A percentile compares a stretch with the other conserved stretches of the same genome.
Conservation (phyloP, 1,140 invertebrate species). For the Aporrectodea caliginosa region DNA sequence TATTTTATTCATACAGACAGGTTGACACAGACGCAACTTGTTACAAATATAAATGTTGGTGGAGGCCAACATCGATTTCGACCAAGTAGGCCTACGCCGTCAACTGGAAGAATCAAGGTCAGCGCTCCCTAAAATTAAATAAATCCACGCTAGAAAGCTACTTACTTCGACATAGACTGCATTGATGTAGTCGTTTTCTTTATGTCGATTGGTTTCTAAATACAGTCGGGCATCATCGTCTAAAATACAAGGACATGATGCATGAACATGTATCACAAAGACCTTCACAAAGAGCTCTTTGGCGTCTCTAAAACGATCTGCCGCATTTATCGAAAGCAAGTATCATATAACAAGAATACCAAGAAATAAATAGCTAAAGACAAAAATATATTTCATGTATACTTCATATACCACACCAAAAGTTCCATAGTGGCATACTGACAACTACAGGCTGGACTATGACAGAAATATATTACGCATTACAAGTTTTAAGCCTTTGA, state of each 20-base stretch:
- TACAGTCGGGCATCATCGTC: slow-evolving; percentile 7
- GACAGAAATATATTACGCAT: too few relatives aligned
- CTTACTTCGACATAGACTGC: slow-evolving; percentile 12
- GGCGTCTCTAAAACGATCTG: too few relatives aligned
- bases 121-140: neutral
- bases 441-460: too few relatives aligned
- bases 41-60: neutral
- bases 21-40: too few relatives aligned
- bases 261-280: neutral
- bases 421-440: too few relatives aligned
- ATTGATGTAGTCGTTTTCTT: slow-evolving; percentile 18
- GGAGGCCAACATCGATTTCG: neutral
- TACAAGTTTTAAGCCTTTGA: too few relatives aligned
- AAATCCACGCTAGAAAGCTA: too few relatives aligned
- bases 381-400: too few relatives aligned
- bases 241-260: neutral
- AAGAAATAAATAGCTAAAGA: neutral
- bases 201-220: neutral
- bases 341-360: neutral
- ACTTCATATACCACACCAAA: too few relatives aligned
- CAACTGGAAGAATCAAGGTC: neutral
- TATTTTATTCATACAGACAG: too few relatives aligned
- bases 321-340: too few relatives aligned
- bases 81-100: neutral
- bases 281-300: neutral